A percentile compares a stretch with the other conserved stretches of the same genome.
phyloP scores from a whole-genome alignment of 2,888 invertebrate species.

The Agonum fuliginosum region DNA sequence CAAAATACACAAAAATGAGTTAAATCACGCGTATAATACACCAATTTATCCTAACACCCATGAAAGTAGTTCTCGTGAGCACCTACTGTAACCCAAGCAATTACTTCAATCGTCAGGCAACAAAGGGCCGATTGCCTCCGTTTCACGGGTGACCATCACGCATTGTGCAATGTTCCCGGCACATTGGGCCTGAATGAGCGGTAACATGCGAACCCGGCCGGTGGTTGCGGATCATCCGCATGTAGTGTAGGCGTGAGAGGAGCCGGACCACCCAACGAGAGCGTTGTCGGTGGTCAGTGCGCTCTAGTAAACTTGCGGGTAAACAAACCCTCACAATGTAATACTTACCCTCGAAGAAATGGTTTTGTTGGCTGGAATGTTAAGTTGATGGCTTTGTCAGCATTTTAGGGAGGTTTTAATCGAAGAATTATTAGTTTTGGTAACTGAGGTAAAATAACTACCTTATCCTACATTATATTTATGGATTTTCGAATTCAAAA shows the following conservation, averaged over 20 bases:
- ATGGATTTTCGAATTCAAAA: too few species aligned
- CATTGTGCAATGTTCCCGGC: constrained; percentile 21
- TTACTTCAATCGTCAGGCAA: neutral
- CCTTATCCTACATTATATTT: too few species aligned
- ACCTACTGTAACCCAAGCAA: neutral
- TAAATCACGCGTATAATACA: constrained; percentile 21
- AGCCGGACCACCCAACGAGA: constrained; percentile 10
- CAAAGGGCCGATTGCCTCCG: constrained; percentile 1
- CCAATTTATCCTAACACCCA: constrained; percentile 16
- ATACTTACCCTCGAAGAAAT: neutral
- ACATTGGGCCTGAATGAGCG: neutral
- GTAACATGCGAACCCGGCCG: neutral
- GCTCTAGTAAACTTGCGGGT: constrained; percentile 41
- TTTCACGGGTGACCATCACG: constrained; percentile 12
- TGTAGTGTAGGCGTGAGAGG: neutral
- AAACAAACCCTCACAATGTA: constrained; percentile 1
- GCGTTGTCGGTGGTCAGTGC: constrained; percentile 32
- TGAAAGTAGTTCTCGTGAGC: neutral
- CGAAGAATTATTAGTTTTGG: too few species aligned
- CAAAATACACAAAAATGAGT: too few species aligned
- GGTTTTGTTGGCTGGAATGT: constrained; percentile 3
- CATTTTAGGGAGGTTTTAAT: too few species aligned
- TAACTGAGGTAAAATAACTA: neutral
- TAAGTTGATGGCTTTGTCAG: neutral
- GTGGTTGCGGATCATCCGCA: constrained; percentile 29